phyloP scores from a whole-genome alignment of 2,888 invertebrate species.

The Synergus gifuensis region DNA sequence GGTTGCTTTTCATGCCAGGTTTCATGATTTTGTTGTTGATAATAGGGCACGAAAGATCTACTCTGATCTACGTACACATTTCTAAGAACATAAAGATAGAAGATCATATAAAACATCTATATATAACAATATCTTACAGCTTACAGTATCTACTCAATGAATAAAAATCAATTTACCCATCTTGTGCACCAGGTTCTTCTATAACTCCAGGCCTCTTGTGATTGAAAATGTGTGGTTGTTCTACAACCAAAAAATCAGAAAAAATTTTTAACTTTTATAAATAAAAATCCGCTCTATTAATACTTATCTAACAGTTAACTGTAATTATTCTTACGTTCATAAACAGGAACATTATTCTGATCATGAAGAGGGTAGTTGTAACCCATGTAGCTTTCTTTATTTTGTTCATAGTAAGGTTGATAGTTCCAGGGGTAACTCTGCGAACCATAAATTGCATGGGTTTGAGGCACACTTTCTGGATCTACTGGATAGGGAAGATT shows the following conservation, averaged over 20 bases:
- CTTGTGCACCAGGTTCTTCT: slow-evolving; percentile 61
- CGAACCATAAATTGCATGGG: slow-evolving; percentile 63
- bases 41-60: slow-evolving; percentile 63
- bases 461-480: slow-evolving; percentile 59
- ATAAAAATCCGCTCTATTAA: background rate
- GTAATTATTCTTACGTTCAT: slow-evolving; percentile 66
- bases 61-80: slow-evolving; percentile 58
- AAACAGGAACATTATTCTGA: slow-evolving; percentile 62
- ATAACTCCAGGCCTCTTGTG: slow-evolving; percentile 69
- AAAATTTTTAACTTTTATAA: background rate
- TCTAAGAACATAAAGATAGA: slow-evolving; percentile 44
- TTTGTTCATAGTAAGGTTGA: slow-evolving; percentile 68
- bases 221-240: slow-evolving; percentile 69
- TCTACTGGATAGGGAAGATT: slow-evolving; percentile 65
- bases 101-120: background rate
- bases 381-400: slow-evolving; percentile 64
- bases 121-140: background rate
- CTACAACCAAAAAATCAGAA: slow-evolving; percentile 50
- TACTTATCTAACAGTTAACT: background rate
- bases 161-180: slow-evolving; percentile 56
- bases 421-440: slow-evolving; percentile 71
- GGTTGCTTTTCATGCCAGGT: slow-evolving; percentile 66
- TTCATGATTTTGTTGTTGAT: slow-evolving; percentile 62
- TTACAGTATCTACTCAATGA: background rate
- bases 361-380: slow-evolving; percentile 60